Conservation (phyloP, 2,888 invertebrate species). For the Xanthorhoe designata region DNA sequence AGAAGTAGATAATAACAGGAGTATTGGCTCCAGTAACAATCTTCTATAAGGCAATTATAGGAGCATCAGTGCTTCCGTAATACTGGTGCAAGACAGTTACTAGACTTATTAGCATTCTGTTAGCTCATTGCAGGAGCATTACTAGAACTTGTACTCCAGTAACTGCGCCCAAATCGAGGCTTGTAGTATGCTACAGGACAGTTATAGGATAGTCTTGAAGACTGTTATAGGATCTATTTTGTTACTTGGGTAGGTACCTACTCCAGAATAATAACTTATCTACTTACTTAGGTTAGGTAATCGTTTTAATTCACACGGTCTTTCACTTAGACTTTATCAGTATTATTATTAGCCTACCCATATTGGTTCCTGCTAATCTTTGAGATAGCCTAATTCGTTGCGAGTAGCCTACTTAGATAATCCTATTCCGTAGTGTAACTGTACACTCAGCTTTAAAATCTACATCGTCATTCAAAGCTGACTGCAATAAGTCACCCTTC, state of each 20-base stretch:
- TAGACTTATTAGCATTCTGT: too few relatives aligned
- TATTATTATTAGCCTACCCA: background rate
- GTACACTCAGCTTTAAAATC: background rate
- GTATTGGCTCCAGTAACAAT: too few relatives aligned
- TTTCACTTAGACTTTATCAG: conserved; percentile 5
- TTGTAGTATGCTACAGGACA: too few relatives aligned
- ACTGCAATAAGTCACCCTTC: background rate
- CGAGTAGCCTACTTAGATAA: conserved; percentile 21
- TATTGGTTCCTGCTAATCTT: conserved; percentile 13
- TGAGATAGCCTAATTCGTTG: conserved; percentile 22
- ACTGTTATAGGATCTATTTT: too few relatives aligned
- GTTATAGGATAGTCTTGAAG: too few relatives aligned
- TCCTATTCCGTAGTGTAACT: conserved; percentile 3
- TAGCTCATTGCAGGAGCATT: too few relatives aligned
- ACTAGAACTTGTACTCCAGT: too few relatives aligned
- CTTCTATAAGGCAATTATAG: too few relatives aligned
- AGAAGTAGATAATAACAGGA: too few relatives aligned
- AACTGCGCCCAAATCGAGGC: too few relatives aligned
- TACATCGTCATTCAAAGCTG: background rate
- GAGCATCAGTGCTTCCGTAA: too few relatives aligned
- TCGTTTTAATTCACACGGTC: conserved; percentile 2
- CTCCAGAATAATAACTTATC: background rate
- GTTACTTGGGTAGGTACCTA: background rate
- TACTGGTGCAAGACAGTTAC: too few relatives aligned
- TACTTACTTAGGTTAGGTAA: background rate